Evolutionary conservation across 2,888 invertebrate genomes (phyloP), one percentile per base, ranked within the genome.

Genomic region (Caradrina clavipalpis): DNA sequence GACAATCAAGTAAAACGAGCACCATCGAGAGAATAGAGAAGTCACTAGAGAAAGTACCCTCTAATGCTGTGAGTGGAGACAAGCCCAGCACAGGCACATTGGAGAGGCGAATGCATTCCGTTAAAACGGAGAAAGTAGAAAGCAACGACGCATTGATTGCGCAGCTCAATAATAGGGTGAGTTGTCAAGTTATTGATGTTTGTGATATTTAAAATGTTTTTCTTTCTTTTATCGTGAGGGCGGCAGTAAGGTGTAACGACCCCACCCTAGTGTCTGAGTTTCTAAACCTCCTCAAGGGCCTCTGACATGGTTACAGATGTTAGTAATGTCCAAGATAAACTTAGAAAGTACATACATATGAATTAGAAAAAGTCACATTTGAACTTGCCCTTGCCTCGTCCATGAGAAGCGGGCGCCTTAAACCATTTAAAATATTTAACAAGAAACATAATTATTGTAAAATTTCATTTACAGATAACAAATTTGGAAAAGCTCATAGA

Each of bases 401-500:
- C n/a, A n/a, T n/a, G n/a, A n/a, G n/a, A n/a, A n/a, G n/a, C n/a
- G n/a, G n/a, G n/a, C n/a, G n/a, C n/a, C n/a, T n/a, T n/a, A n/a
- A n/a, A n/a, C n/a, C 1, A 11, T 49, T 22, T 2, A 22, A 51
- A 51, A n/a, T 19, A 1, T 49, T 19, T 10, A 49, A n/a, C 8
- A 19, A 50, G 11, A 39, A 39, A 39, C 39, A 8, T 39, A 50
- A 10, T 53, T n/a, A 31, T 11, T 39, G 17, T 0, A 26, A 15
- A 15, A 21, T 51, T 64, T 55, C 0, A 35, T 60, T 87, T 87
- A 19, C 91, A 96, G 96, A 95, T 97, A 92, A 93, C 94, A 84
- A 96, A 96, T 88, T 89, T 97, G 87, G 97, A 97, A 88, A 94
- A 93, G 76, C 92, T 96, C 64, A 90, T 97, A 81, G 96, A 97